These are phyloP conservation scores for Mus pahari DNA, from an alignment of 2,113 vertebrate genomes.

Conservation along the genomic window DNA sequence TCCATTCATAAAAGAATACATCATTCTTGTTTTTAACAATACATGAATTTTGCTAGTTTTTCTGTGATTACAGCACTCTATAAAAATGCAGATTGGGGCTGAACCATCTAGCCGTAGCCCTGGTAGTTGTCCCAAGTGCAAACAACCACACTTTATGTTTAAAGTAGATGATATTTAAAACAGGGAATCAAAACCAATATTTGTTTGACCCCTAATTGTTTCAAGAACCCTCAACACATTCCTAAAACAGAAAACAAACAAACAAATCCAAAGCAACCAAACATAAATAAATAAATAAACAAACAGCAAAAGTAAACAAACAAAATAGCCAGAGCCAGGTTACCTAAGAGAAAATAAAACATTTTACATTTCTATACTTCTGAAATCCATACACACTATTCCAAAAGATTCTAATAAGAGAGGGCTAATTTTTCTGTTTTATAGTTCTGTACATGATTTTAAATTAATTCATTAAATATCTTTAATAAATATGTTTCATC, in stretches of 20 bases:
- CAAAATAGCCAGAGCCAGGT: background rate
- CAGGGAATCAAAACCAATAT: background rate
- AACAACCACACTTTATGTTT: background rate
- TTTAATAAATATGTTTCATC: background rate
- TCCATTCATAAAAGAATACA: background rate
- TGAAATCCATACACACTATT: background rate
- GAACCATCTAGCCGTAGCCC: background rate
- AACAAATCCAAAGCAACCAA: background rate
- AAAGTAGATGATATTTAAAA: background rate
- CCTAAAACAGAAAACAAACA: background rate
- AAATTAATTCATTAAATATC: background rate
- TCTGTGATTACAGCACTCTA: background rate
- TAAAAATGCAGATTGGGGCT: too few species aligned
- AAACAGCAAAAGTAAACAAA: background rate
- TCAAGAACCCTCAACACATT: background rate
- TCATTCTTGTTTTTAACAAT: background rate
- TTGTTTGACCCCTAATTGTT: background rate
- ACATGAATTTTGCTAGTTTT: background rate
- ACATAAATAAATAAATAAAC: too few species aligned
- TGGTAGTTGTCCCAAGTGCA: rapidly evolving
- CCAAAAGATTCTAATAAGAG: background rate
- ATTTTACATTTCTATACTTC: background rate
- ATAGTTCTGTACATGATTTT: background rate
- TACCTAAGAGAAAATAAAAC: background rate
- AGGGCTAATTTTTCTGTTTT: too few species aligned